Base-by-base conservation (phyloP, 1,140 invertebrate species). In the Vanessa tameamea region DNA sequence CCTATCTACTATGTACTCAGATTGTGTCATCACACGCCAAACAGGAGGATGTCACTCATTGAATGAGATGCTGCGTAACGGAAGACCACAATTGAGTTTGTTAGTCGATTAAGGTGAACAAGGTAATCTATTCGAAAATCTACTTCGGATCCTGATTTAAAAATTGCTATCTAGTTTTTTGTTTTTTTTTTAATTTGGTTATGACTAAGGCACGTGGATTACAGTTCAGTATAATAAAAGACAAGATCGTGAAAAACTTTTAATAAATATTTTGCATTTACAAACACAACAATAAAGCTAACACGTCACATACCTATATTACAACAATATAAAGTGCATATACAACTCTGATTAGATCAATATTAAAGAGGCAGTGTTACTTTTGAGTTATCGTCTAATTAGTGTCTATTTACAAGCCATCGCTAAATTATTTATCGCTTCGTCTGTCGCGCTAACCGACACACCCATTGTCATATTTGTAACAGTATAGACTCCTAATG, bases 191-290 rank as follows among this genome's bases (percentile, higher is more conserved):
- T 51, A 1, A 51, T 15, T 14, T 51, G 1, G n/a, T 2, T 5
- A 51, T n/a, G 26, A 31, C n/a, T 43, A 43, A 43, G 37, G 48
- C 48, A 12, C 0, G n/a, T 50, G 11, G 15, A 14, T 15, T 31
- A 26, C 14, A n/a, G 3, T 26, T 9, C 4, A 13, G 0, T 8
- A 9, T 31, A 69, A 59, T 47, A 65, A 89, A 83, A 87, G 63
- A 66, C 73, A 43, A 50, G 47, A 69, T 80, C 64, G 76, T 82
- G 65, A 86, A 88, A 88, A 85, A 80, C 76, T 76, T 90, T 88
- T 90, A 88, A 88, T 90, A 90, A 88, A 90, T 85, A 87, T 76
- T 81, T 80, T 77, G 78, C 84, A 71, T 78, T 79, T 80, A 86
- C 83, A 88, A 87, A 88, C 84, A 87, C 80, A 89, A 88, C 87